These are phyloP conservation scores for Dicycla oo DNA, from an alignment of 2,888 invertebrate genomes.

Conservation along the genomic window DNA sequence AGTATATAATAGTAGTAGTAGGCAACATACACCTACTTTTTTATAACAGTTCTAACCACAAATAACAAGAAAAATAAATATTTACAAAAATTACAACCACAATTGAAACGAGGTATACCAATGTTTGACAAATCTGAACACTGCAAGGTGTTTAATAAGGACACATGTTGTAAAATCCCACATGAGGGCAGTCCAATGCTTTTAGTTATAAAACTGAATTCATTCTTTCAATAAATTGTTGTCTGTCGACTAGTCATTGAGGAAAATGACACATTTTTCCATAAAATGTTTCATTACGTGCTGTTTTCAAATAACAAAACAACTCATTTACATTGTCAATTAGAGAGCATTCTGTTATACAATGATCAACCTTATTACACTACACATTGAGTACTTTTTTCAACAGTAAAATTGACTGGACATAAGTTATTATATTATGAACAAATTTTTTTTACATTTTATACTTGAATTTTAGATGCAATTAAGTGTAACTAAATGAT, in stretches of 20 bases:
- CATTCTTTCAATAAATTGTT: conserved; percentile 43
- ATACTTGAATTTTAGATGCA: conserved; percentile 6
- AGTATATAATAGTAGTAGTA: too few species aligned
- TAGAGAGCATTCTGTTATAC: conserved; percentile 46
- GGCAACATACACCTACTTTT: conserved; percentile 3
- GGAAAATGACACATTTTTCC: conserved; percentile 52
- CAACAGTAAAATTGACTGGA: conserved; percentile 13
- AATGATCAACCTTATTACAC: conserved; percentile 6
- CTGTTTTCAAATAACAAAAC: conserved; percentile 38
- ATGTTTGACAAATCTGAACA: conserved; percentile 31
- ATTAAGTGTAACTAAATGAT: conserved; percentile 32
- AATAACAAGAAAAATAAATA: conserved; percentile 35
- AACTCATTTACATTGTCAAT: conserved; percentile 36
- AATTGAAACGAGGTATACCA: not conserved
- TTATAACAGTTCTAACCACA: not conserved
- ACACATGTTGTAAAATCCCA: conserved; percentile 48
- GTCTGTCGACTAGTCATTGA: conserved; percentile 31
- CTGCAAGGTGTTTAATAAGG: conserved; percentile 46
- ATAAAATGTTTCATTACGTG: conserved; percentile 20
- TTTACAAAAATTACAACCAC: conserved; percentile 44
- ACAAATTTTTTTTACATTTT: not conserved
- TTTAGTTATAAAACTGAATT: conserved; percentile 39
- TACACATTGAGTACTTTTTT: conserved; percentile 6
- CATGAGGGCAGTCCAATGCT: conserved; percentile 56
- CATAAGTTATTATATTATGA: conserved; percentile 13